Percentiles rank a stretch among this genome's conserved stretches.
Evolutionary conservation across 2,888 invertebrate genomes (phyloP).

Genomic region (Nysson spinosus): DNA sequence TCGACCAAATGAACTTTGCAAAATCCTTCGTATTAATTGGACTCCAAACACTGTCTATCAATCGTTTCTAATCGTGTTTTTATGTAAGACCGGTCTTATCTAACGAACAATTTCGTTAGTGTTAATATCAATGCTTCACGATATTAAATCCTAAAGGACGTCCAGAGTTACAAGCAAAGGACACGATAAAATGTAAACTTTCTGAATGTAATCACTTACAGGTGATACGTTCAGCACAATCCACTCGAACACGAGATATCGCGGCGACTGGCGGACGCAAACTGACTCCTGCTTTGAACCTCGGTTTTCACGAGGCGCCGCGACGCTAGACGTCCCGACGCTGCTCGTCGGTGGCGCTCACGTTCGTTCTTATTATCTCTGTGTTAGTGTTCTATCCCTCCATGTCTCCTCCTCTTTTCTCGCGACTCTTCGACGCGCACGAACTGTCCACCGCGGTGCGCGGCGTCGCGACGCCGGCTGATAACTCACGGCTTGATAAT

Average conservation of each 20-base stretch:
- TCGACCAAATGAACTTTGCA: too few relatives aligned
- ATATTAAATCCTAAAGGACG: too few relatives aligned
- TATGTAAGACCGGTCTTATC: too few relatives aligned
- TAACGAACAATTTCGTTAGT: too few relatives aligned
- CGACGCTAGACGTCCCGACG: constrained; percentile 56
- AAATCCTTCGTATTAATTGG: too few relatives aligned
- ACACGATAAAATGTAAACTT: not conserved
- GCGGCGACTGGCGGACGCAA: constrained; percentile 68
- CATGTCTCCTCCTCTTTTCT: constrained; percentile 36
- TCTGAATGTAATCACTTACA: constrained; percentile 2
- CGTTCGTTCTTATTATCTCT: constrained; percentile 29
- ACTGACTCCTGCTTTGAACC: constrained; percentile 57
- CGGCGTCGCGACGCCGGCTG: constrained; percentile 25
- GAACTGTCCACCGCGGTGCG: constrained; percentile 29
- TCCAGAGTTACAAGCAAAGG: too few relatives aligned
- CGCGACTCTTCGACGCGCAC: constrained; percentile 46
- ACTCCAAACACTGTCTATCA: too few relatives aligned
- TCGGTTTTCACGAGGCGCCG: constrained; percentile 52
- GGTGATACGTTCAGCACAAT: constrained; percentile 22
- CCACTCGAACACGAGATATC: constrained; percentile 49
- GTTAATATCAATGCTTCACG: too few relatives aligned
- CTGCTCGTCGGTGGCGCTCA: constrained; percentile 47
- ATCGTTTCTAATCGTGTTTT: too few relatives aligned
- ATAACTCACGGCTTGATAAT: constrained; percentile 13
- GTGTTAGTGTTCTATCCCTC: constrained; percentile 30